Evolutionary conservation across 2,888 invertebrate genomes (phyloP), one percentile per base, ranked within the genome.

Genomic region (Liodrosophila aerea): DNA sequence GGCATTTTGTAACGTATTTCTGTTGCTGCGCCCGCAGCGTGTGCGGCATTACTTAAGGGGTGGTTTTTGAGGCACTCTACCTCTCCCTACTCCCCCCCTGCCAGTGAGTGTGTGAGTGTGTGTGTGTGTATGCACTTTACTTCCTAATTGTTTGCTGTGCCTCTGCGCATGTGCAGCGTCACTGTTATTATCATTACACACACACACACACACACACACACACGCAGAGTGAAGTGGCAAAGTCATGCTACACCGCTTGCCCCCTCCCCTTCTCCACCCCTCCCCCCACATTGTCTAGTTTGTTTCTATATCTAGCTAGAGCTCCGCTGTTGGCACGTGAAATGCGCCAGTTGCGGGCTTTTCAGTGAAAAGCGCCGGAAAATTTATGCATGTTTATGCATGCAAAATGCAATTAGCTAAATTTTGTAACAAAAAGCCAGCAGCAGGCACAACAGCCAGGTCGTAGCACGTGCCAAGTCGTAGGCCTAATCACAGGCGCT

Each of bases 131-230:
- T 45, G 49, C 73, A 78, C 76, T 76, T 71, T 80, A 83, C 76
- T 82, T 71, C 76, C 72, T 82, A 87, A 85, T 80, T 77, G 74
- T 69, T 68, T 72, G 45, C 11, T 44, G 40, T 50, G 50, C 5
- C 40, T 41, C 34, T n/a, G 87, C 86, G 87, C 87, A 86, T 86
- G 87, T 85, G 86, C 87, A 82, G 60, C 76, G 75, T 77, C 83
- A 80, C 64, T 73, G 69, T 67, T 74, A 85, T 83, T 76, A 85
- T 73, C 75, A 76, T 67, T 65, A 60, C 49, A 52, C 30, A 39
- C 15, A 57, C 51, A 47, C 59, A 44, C 54, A 34, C 45, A 40
- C 57, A 33, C 53, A 66, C 63, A 62, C 56, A 47, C 49, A 54
- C 47, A 41, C 60, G 50, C 53, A 33, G 37, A 27, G 54, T 58